These are phyloP conservation scores for Nautilus pompilius DNA, from an alignment of 1,140 invertebrate genomes.

Conservation along the genomic window DNA sequence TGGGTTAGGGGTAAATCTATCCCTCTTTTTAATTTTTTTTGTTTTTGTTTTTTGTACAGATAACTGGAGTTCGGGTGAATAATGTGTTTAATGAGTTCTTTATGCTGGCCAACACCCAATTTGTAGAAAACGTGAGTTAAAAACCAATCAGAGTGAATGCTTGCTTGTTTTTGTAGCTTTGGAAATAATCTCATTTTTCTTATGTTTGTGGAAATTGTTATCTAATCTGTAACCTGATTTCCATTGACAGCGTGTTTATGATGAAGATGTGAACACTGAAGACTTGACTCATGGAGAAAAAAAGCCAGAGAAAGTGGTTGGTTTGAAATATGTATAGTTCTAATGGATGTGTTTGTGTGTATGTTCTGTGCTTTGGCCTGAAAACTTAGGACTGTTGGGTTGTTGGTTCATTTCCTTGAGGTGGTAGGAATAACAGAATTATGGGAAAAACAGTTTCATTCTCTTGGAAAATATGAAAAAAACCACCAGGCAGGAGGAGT, in stretches of 20 bases:
- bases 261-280: conserved; percentile 67
- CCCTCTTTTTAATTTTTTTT: conserved; percentile 2
- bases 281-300: conserved; percentile 48
- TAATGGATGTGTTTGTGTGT: too few relatives aligned
- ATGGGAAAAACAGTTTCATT: too few relatives aligned
- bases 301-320: conserved; percentile 31
- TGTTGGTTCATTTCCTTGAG: too few relatives aligned
- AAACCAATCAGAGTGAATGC: background rate
- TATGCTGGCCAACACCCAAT: conserved; percentile 79
- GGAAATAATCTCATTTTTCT: background rate
- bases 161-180: background rate
- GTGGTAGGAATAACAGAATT: too few relatives aligned
- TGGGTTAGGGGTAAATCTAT: too few relatives aligned
- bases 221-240: background rate
- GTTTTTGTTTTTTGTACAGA: conserved; percentile 37
- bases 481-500: too few relatives aligned
- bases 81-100: conserved; percentile 81
- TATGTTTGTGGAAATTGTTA: conserved; percentile 2
- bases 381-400: too few relatives aligned
- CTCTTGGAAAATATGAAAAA: too few relatives aligned
- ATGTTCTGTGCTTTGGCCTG: too few relatives aligned
- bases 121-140: conserved; percentile 76
- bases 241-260: conserved; percentile 67
- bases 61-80: conserved; percentile 66
- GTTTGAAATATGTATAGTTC: too few relatives aligned